Percentiles rank a stretch among this genome's conserved stretches.
These are phyloP conservation scores for Pyralis farinalis DNA, from an alignment of 2,888 invertebrate species.

Conservation along the genomic window DNA sequence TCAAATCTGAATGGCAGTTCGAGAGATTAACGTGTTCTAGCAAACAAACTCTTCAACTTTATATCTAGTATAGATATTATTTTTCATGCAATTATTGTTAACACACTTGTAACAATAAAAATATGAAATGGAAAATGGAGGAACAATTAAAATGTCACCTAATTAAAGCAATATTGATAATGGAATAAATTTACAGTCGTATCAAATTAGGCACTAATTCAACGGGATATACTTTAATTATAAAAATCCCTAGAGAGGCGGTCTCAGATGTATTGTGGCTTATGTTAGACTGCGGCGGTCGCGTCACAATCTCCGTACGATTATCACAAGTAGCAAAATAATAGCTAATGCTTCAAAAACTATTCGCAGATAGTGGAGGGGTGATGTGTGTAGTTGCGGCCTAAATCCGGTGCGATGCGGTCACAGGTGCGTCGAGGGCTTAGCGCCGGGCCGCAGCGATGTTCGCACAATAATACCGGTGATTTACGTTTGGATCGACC, in stretches of 20 bases:
- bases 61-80: too few species aligned
- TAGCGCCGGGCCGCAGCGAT: conserved; percentile 38
- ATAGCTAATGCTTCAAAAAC: conserved; percentile 17
- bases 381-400: conserved; percentile 24
- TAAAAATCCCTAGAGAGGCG: not conserved
- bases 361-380: not conserved
- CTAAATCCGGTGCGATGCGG: conserved; percentile 36
- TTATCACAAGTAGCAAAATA: not conserved
- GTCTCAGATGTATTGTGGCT: not conserved
- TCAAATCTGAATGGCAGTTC: too few species aligned
- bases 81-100: too few species aligned
- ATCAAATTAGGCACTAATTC: too few species aligned
- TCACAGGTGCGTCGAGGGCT: conserved; percentile 57
- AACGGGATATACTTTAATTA: not conserved
- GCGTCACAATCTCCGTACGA: not conserved
- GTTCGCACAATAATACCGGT: conserved; percentile 26
- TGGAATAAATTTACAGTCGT: too few species aligned
- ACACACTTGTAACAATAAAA: too few species aligned
- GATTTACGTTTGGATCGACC: too few species aligned
- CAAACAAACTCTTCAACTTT: too few species aligned
- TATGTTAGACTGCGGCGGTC: not conserved
- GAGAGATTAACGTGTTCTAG: too few species aligned
- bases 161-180: too few species aligned
- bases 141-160: too few species aligned
- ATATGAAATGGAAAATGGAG: too few species aligned